Conservation (phyloP, 2,888 invertebrate genomes). For the Aplocera efformata region DNA sequence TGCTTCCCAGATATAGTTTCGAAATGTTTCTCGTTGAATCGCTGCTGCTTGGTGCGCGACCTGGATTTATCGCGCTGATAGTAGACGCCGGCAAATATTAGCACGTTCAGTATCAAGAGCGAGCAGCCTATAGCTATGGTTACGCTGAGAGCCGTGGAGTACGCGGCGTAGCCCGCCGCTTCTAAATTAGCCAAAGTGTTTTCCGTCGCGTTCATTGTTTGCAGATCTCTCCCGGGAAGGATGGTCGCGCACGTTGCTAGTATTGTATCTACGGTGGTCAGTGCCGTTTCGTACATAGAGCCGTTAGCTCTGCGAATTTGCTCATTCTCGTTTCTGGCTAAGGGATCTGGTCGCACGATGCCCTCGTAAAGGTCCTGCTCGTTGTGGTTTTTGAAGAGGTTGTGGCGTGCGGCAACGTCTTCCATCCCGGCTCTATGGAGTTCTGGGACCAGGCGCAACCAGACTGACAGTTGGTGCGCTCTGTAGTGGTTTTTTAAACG, state of each 20-base stretch:
- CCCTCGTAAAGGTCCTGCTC: slow-evolving; percentile 95
- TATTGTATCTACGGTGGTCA: slow-evolving; percentile 85
- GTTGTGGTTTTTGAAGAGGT: slow-evolving; percentile 93
- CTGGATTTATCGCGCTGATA: slow-evolving; percentile 89
- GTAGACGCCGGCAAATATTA: slow-evolving; percentile 92
- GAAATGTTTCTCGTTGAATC: slow-evolving; percentile 85
- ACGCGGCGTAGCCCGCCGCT: slow-evolving; percentile 88
- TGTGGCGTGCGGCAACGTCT: slow-evolving; percentile 92
- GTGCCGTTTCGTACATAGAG: slow-evolving; percentile 77
- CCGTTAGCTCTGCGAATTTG: slow-evolving; percentile 78
- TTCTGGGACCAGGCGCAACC: slow-evolving; percentile 96
- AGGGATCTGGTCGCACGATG: slow-evolving; percentile 91
- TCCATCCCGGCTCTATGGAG: slow-evolving; percentile 93
- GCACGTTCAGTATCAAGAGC: slow-evolving; percentile 88
- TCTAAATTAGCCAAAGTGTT: slow-evolving; percentile 90
- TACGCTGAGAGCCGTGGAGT: slow-evolving; percentile 87
- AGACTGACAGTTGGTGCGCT: slow-evolving; percentile 96
- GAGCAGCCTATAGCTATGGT: slow-evolving; percentile 92
- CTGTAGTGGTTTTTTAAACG: slow-evolving; percentile 95
- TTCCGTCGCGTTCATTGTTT: slow-evolving; percentile 78
- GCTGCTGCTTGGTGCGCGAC: slow-evolving; percentile 83
- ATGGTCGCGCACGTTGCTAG: slow-evolving; percentile 87
- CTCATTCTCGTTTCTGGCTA: slow-evolving; percentile 83
- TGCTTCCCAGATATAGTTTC: slow-evolving; percentile 89
- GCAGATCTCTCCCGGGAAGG: slow-evolving; percentile 73